These are phyloP conservation scores for Pogoniulus pusillus DNA, from an alignment of 2,797 vertebrate genomes.

Conservation along the genomic window DNA sequence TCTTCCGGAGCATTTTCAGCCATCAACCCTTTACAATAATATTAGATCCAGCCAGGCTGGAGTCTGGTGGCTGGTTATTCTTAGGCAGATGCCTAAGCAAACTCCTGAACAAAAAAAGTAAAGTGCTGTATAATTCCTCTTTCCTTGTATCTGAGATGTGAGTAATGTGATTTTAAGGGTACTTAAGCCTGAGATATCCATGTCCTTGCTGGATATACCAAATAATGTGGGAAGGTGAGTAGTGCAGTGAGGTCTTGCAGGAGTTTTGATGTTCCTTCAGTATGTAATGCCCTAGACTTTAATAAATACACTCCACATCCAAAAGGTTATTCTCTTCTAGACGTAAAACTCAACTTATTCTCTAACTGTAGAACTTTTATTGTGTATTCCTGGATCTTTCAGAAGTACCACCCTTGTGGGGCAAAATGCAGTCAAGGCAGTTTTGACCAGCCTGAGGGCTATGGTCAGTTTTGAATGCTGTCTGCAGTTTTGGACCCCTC, in stretches of 20 bases:
- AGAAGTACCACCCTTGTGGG: background rate
- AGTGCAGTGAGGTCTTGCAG: background rate
- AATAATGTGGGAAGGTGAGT: background rate
- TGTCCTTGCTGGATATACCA: background rate
- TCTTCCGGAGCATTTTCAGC: conserved; percentile 25
- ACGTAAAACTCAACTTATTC: background rate
- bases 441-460: background rate
- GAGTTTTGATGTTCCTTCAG: background rate
- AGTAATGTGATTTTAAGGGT: background rate
- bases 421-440: background rate
- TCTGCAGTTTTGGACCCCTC: too few species aligned
- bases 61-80: conserved; percentile 16
- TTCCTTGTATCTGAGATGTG: background rate
- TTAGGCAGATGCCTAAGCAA: background rate
- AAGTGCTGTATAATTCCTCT: background rate
- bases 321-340: background rate
- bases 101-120: background rate
- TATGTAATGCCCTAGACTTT: background rate
- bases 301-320: background rate
- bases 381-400: background rate
- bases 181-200: background rate
- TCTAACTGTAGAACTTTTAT: background rate
- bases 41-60: conserved; percentile 32
- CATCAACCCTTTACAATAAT: conserved; percentile 23
- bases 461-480: too few species aligned